phyloP scores from a whole-genome alignment of 2,113 vertebrate species.

The Dicerorhinus sumatrensis region DNA sequence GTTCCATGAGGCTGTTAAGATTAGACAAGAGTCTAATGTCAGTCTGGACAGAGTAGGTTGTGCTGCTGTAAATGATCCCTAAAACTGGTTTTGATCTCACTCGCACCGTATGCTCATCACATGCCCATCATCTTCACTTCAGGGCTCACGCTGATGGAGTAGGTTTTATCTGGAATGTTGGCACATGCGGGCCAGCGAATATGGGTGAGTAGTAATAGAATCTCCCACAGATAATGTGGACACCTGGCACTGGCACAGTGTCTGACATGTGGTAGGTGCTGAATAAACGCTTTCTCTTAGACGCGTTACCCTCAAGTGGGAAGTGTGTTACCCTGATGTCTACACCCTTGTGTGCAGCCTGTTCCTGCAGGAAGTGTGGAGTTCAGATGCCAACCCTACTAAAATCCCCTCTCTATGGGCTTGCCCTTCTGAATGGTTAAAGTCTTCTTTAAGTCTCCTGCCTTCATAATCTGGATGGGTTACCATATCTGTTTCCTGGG shows the following conservation, averaged over 20 bases:
- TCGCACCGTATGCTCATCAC: background rate
- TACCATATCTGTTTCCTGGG: background rate
- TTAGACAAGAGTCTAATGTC: background rate
- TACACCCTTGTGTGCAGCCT: background rate
- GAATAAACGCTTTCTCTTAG: background rate
- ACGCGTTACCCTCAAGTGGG: background rate
- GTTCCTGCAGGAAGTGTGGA: background rate
- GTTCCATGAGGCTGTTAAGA: background rate
- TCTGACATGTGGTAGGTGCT: background rate
- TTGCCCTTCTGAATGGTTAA: background rate
- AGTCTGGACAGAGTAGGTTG: background rate
- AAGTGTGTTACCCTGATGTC: background rate
- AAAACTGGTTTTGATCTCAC: background rate
- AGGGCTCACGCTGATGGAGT: background rate
- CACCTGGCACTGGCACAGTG: background rate
- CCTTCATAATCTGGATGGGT: background rate
- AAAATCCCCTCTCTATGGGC: background rate
- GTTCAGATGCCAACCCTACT: background rate
- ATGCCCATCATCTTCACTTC: background rate
- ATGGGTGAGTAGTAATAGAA: background rate
- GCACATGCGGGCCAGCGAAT: background rate
- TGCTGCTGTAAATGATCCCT: background rate
- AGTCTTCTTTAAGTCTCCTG: background rate
- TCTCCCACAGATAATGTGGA: background rate
- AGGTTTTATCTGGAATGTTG: background rate